These are phyloP conservation scores for Corynorhinus townsendii DNA, from an alignment of 2,113 vertebrate species.

Conservation along the genomic window DNA sequence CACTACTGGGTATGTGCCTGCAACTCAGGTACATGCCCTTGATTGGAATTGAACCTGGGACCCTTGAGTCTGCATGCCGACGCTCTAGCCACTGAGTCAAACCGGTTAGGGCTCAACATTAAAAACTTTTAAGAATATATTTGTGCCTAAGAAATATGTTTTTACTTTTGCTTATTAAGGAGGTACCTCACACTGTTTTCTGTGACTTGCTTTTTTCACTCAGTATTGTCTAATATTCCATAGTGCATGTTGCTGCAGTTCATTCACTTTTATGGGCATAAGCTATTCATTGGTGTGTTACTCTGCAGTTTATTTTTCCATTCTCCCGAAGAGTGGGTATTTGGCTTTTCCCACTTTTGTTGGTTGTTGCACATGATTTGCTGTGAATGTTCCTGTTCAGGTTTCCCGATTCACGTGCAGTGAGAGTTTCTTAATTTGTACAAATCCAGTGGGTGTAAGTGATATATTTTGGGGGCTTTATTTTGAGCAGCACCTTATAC, in stretches of 20 bases:
- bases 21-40: too few species aligned
- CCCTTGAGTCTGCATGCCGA: too few species aligned
- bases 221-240: not conserved
- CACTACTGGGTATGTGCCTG: too few species aligned
- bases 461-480: not conserved
- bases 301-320: not conserved
- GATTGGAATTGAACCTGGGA: too few species aligned
- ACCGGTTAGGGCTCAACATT: not conserved
- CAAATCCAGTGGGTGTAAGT: not conserved
- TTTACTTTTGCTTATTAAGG: not conserved
- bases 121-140: not conserved
- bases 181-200: not conserved
- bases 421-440: not conserved
- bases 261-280: not conserved
- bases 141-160: not conserved
- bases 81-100: too few species aligned
- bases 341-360: not conserved
- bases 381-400: not conserved
- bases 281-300: not conserved
- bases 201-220: not conserved
- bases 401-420: not conserved
- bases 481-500: not conserved
- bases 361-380: not conserved
- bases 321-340: not conserved
- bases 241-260: not conserved